Percentiles rank a stretch among this genome's conserved stretches.
Evolutionary conservation across 2,888 invertebrate species (phyloP).

Genomic region (Teinopalpus imperialis): DNA sequence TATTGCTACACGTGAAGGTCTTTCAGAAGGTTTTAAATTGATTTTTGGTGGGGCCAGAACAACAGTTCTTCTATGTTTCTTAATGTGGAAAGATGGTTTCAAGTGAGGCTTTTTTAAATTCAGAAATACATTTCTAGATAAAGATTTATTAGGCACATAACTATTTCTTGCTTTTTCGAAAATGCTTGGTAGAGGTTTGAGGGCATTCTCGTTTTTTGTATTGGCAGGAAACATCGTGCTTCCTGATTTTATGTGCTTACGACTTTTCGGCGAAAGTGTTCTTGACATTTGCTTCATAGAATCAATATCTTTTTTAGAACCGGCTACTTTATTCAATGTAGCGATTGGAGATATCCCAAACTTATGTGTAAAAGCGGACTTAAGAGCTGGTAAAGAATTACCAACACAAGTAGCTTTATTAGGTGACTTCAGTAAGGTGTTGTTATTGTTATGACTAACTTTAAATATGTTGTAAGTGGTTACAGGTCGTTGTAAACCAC

Average conservation of each 20-base stretch:
- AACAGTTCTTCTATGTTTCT: constrained; percentile 80
- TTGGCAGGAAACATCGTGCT: constrained; percentile 42
- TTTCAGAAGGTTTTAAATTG: constrained; percentile 67
- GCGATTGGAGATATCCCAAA: constrained; percentile 72
- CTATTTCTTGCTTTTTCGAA: constrained; percentile 73
- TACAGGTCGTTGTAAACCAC: constrained; percentile 69
- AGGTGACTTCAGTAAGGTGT: constrained; percentile 66
- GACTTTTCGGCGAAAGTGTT: constrained; percentile 60
- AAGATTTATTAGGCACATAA: constrained; percentile 70
- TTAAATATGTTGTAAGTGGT: constrained; percentile 73
- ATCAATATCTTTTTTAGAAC: constrained; percentile 58
- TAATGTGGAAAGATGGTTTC: constrained; percentile 70
- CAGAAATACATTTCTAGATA: constrained; percentile 72
- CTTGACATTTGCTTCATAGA: constrained; percentile 49
- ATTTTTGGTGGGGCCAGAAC: constrained; percentile 75
- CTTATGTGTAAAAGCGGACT: constrained; percentile 71
- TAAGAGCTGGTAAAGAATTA: constrained; percentile 60
- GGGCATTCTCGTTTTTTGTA: constrained; percentile 56
- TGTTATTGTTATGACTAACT: constrained; percentile 71
- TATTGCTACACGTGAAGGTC: constrained; percentile 65
- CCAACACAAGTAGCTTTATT: constrained; percentile 53
- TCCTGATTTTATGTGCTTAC: constrained; percentile 53
- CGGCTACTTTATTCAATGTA: constrained; percentile 45
- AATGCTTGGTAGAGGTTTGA: constrained; percentile 59
- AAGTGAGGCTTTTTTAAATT: constrained; percentile 70